Evolutionary conservation across 2,113 vertebrate genomes (phyloP), one percentile per base, ranked within the genome.

Genomic region (Scomber colias): DNA sequence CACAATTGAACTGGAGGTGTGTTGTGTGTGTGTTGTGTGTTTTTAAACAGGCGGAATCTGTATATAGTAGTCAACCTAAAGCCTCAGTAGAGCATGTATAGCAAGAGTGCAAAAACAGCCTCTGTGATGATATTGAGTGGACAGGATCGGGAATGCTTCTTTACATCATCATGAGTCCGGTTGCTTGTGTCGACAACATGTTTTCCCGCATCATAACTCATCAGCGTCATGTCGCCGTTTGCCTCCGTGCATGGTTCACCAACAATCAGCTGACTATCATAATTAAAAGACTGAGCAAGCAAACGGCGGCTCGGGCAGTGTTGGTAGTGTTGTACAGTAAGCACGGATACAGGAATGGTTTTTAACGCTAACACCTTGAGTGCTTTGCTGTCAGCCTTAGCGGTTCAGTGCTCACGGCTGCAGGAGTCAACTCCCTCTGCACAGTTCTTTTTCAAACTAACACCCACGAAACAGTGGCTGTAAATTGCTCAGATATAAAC

Each of bases 351-450:
- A 56, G 53, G 71, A 75, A 63, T 27, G 40, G 59, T 77, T 86
- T 67, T 79, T 65, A 27, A 81, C 65, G 66, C 71, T 24, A 73
- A 79, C 71, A 73, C 69, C 75, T 70, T 1, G 1, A 69, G 62
- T 78, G 87, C 55, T 77, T 75, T 6, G 75, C 79, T 85, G 86
- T 76, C 86, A 80, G 88, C 74, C 65, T 78, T 81, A 68, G 19
- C 57, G 57, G 66, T 79, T 75, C 81, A 80, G 60, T 84, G 88
- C 77, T 70, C 67, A 17, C 55, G 67, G 79, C 83, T 82, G 77
- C 77, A 75, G 63, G 74, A 86, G 57, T 85, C 73, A 24, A 45
- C 71, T 82, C 71, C 86, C 74, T 83, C 85, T 86, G 71, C 84
- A 77, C 68, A 85, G 45, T 61, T 78, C 54, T 71, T 79, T 77